Evolutionary conservation across 2,888 invertebrate species (phyloP).

Genomic region (Brenthis daphne): DNA sequence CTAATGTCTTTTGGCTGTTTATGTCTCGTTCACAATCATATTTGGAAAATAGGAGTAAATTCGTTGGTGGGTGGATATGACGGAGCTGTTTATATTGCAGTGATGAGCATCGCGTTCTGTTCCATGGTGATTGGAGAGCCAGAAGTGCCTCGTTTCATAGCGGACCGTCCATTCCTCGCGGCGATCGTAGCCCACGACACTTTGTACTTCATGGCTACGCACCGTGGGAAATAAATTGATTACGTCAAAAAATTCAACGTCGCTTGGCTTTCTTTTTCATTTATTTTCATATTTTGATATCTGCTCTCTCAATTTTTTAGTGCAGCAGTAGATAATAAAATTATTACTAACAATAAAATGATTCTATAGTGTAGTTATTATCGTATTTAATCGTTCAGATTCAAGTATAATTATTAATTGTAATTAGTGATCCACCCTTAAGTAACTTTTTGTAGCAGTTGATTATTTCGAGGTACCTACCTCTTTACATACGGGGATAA

Average conservation of each 20-base stretch:
- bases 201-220: constrained; percentile 55
- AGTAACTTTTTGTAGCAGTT: no score
- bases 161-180: constrained; percentile 63
- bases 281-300: background rate
- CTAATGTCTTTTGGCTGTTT: no score
- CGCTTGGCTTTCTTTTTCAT: background rate
- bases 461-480: no score
- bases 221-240: constrained; percentile 45
- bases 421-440: no score
- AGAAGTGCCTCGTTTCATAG: constrained; percentile 55
- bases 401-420: no score
- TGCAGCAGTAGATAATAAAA: no score
- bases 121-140: constrained; percentile 50
- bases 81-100: constrained; percentile 52
- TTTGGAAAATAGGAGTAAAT: background rate
- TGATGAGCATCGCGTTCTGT: constrained; percentile 51
- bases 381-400: no score
- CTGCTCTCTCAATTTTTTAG: background rate
- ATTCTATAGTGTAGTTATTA: no score
- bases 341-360: background rate
- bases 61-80: constrained; percentile 3
- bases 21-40: background rate
- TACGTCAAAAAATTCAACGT: background rate
- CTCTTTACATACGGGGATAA: no score
- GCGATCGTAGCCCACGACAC: constrained; percentile 50